Conservation (phyloP, 1,140 invertebrate species). For the Philopotamus ludificatus region DNA sequence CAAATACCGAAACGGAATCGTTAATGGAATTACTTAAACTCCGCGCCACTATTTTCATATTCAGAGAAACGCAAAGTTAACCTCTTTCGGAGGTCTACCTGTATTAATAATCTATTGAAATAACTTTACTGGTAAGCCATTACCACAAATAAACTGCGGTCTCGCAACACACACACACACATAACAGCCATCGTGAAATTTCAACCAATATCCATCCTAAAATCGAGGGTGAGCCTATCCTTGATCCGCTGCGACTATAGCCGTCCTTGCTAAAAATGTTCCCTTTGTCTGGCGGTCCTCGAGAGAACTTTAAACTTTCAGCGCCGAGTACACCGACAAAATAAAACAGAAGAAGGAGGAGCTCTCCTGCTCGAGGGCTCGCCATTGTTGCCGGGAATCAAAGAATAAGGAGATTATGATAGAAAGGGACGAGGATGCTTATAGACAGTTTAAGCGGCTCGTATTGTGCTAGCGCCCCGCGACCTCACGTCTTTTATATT, state of each 20-base stretch:
- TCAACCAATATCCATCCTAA: too few relatives aligned
- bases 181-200: too few relatives aligned
- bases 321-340: slow-evolving; percentile 33
- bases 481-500: slow-evolving; percentile 29
- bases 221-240: too few relatives aligned
- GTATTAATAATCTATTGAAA: too few relatives aligned
- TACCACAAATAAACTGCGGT: too few relatives aligned
- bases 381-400: slow-evolving; percentile 30
- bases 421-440: slow-evolving; percentile 26
- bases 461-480: slow-evolving; percentile 11
- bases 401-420: slow-evolving; percentile 38
- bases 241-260: slow-evolving; percentile 10
- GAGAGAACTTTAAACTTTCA: slow-evolving; percentile 41
- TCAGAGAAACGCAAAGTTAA: too few relatives aligned
- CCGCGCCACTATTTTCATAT: too few relatives aligned
- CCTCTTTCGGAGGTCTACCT: too few relatives aligned
- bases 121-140: too few relatives aligned
- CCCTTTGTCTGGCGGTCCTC: slow-evolving; percentile 34
- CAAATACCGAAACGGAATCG: too few relatives aligned
- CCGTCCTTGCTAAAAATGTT: slow-evolving; percentile 29
- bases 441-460: slow-evolving; percentile 26
- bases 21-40: too few relatives aligned
- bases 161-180: too few relatives aligned
- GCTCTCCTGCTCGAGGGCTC: slow-evolving; percentile 13
- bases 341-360: slow-evolving; percentile 31